Evolutionary conservation across 2,888 invertebrate genomes (phyloP), one percentile per base, ranked within the genome.

Genomic region (Scotopteryx bipunctaria): DNA sequence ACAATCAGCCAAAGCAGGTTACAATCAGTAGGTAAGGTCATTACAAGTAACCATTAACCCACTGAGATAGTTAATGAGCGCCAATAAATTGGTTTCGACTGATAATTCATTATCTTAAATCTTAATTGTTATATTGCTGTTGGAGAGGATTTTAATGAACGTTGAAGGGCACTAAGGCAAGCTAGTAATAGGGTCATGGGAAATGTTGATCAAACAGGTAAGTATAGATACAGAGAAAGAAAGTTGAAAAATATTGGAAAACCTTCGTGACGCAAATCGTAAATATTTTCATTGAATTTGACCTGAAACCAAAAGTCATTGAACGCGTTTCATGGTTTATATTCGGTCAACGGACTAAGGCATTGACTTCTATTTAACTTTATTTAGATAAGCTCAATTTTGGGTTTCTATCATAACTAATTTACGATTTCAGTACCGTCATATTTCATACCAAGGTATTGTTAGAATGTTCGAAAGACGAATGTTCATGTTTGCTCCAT

Each of bases 191-290:
- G 29, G 29, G 6, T 27, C 27, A 27, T 27, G 27, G 27, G 27
- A 27, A 9, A 11, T 11, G 11, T 11, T 27, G 11, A 27, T n/a
- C 27, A 27, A 27, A 27, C 27, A 27, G 27, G 11, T 11, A 3
- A 1, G 0, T 11, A 27, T 25, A 3, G n/a, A 25, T n/a, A n/a
- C n/a, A n/a, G n/a, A n/a, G n/a, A n/a, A n/a, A n/a, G n/a, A n/a
- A n/a, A n/a, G n/a, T n/a, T n/a, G n/a, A n/a, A n/a, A n/a, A n/a
- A n/a, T n/a, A n/a, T n/a, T n/a, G 52, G 42, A 52, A 52, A 52
- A 65, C 63, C 70, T 73, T 69, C 65, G 73, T 73, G 73, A 71
- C 72, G 73, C 69, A 47, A 68, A 48, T 61, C 55, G 63, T 59
- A 58, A 58, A 63, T 62, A 65, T 65, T 66, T 68, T 59, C 51